Evolutionary conservation across 2,888 invertebrate genomes (phyloP), one percentile per base, ranked within the genome.

Genomic region (Ephialtes manifestator): DNA sequence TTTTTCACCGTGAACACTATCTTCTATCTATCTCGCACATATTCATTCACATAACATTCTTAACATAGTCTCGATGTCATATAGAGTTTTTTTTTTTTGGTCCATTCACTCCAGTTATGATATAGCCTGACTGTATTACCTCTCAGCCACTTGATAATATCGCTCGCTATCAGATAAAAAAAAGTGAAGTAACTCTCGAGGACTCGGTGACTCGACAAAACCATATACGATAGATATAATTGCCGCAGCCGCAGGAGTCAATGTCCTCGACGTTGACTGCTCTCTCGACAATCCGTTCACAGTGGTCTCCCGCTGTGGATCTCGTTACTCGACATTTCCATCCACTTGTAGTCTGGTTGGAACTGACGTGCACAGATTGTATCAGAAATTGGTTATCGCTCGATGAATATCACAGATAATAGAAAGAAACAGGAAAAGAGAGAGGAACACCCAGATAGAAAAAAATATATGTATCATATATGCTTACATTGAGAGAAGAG

Each of bases 291-390:
- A 63, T 63, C 35, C 63, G 63, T 72, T 72, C 55, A 31, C 43
- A 39, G 13, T 24, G 24, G 7, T 28, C 28, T 28, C 58, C 8
- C 60, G 75, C 28, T 75, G 48, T 48, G 63, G 28, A 71, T 63
- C 48, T 63, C 60, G 60, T 75, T 75, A 31, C 18, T 4, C 43
- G 46, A 46, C 48, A 75, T 63, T 51, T 63, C 43, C 55, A 51
- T 63, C 63, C 75, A 63, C 75, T 75, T 63, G 75, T 35, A 15
- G 31, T 63, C 39, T 51, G 63, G 48, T 51, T 75, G 63, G 13
- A 75, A 72, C 58, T 2, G 55, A 35, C 58, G 58, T 28, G 20
- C 24, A 15, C 13, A 63, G 74, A 60, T 74, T 46, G 24, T 43
- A 58, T 58, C 43, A 58, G 58, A 58, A 74, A n/a, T 24, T 58